Percentiles rank a stretch among this genome's conserved stretches.
Evolutionary conservation across 2,888 invertebrate species (phyloP).

Genomic region (Scaptodrosophila latifasciaeformis): DNA sequence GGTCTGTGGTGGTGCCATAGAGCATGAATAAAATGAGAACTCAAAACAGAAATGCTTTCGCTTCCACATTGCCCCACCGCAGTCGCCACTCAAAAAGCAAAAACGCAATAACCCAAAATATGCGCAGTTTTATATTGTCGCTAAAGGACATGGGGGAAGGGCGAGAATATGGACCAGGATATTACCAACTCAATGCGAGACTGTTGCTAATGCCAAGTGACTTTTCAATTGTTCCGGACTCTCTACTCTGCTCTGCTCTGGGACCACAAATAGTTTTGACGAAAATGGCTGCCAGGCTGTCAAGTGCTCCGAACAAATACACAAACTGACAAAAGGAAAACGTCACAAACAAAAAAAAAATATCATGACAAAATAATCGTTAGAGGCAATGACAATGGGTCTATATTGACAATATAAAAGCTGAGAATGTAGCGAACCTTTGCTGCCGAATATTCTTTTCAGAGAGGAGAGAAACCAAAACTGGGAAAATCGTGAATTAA

Average conservation of each 20-base stretch:
- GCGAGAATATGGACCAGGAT: conserved; percentile 18
- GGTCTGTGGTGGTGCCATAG: not conserved
- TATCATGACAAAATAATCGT: not conserved
- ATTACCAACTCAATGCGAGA: conserved; percentile 18
- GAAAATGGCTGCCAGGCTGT: conserved; percentile 16
- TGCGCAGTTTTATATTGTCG: conserved; percentile 15
- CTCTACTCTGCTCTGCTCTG: not conserved
- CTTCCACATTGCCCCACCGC: not conserved
- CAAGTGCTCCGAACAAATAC: conserved; percentile 24
- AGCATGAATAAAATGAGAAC: not conserved
- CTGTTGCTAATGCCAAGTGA: conserved; percentile 10
- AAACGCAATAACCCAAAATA: conserved; percentile 11
- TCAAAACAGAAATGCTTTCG: conserved; percentile 5
- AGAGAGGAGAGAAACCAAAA: too few species aligned
- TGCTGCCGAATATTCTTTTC: too few species aligned
- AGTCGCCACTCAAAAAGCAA: not conserved
- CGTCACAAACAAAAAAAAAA: not conserved
- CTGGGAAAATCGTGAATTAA: too few species aligned
- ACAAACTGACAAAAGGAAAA: conserved; percentile 1
- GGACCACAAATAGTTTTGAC: conserved; percentile 30
- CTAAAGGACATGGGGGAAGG: conserved; percentile 9
- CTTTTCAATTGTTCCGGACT: conserved; percentile 30
- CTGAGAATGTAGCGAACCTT: too few species aligned
- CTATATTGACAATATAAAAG: too few species aligned
- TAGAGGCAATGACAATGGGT: too few species aligned